Evolutionary conservation across 1,140 invertebrate species (phyloP), one percentile per base, ranked within the genome.

Genomic region (Gonioctena quinquepunctata): DNA sequence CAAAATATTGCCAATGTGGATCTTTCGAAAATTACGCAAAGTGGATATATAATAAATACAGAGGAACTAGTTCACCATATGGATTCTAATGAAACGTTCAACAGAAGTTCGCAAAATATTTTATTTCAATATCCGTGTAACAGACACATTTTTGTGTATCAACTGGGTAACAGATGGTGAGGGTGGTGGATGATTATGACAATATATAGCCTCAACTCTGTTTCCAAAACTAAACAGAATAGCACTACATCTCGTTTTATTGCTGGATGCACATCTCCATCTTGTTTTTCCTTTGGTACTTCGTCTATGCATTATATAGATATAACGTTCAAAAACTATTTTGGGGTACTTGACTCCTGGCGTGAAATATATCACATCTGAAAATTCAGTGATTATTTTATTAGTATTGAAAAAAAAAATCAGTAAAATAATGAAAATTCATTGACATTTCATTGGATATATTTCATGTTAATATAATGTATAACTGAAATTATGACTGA

Each of bases 291-390:
- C 33, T 11, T 25, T 59, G 2, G 13, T 11, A 23, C 52, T 49
- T 65, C 68, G 66, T 13, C 69, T 69, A 23, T 73, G 74, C 25
- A 76, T 59, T 7, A 71, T 57, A 50, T 70, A 76, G n/a, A 61
- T 50, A 33, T 73, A 71, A 6, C 66, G 28, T 28, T 69, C 69
- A 4, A 76, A 63, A 6, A 76, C 19, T 63, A 76, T 66, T 67
- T 76, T 76, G n/a, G 74, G 74, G 48, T 76, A 61, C 28, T 76
- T 76, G 25, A 63, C 8, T n/a, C 71, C 74, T 49, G 19, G 63
- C 23, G 59, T 50, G 28, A 75, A 66, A 49, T 76, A 76, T 13
- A 76, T 68, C 25, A 68, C n/a, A 63, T 70, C 74, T 76, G 66
- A 63, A 76, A 76, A 13, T 42, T 11, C 11, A 42, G 16, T n/a